A percentile compares a stretch with the other conserved stretches of the same genome.
These are phyloP conservation scores for Zoanthus sansibaricus DNA, from an alignment of 92 coral and sea anemone species.

Conservation along the genomic window DNA sequence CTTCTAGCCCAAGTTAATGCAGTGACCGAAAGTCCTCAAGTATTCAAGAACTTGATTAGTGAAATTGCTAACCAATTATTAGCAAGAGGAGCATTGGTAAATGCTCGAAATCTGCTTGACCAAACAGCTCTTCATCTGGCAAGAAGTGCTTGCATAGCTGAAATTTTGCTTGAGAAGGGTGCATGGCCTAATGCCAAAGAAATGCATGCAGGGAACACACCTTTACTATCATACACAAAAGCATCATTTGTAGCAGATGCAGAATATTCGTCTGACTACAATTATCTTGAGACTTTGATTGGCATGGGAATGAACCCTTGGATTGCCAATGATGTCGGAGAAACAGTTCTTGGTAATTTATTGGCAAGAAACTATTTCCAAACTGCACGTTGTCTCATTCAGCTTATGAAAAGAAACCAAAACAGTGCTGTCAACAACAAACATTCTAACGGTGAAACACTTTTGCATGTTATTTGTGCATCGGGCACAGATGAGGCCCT, in stretches of 20 bases:
- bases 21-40: not conserved
- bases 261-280: not conserved
- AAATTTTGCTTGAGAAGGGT: constrained; percentile 8
- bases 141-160: constrained; percentile 17
- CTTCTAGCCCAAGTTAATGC: constrained; percentile 21
- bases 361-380: not conserved
- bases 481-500: constrained; percentile 24
- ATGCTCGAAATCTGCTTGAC: constrained; percentile 19
- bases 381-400: not conserved
- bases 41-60: not conserved
- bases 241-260: not conserved
- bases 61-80: not conserved
- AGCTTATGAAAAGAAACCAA: constrained; percentile 34
- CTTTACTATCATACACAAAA: constrained; percentile 12
- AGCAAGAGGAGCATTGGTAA: constrained; percentile 19
- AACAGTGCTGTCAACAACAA: constrained; percentile 6
- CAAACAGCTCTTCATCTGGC: constrained; percentile 30
- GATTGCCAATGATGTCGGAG: constrained; percentile 31
- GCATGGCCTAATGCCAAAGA: constrained; percentile 48
- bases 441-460: constrained; percentile 28
- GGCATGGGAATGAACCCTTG: constrained; percentile 41
- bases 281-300: constrained; percentile 5
- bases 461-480: constrained; percentile 13
- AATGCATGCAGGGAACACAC: constrained; percentile 16
- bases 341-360: constrained; percentile 20